These are phyloP conservation scores for Brachionus sp. DNA, from an alignment of 1,140 invertebrate species.

Conservation along the genomic window DNA sequence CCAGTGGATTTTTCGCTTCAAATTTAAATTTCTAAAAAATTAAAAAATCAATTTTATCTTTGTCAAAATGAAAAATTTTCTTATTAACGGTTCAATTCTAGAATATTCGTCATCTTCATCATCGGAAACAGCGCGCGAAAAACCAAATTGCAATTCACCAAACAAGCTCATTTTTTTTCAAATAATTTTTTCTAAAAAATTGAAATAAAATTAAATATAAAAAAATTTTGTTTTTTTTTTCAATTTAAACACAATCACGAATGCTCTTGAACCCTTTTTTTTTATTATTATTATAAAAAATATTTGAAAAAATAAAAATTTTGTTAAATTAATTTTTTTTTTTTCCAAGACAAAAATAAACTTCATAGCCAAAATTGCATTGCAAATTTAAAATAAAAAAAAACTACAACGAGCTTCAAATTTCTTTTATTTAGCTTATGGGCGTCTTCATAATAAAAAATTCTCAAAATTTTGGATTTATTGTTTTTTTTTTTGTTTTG, in stretches of 20 bases:
- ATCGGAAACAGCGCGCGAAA: constrained; percentile 33
- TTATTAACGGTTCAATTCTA: not conserved
- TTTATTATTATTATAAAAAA: no score
- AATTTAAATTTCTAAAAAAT: constrained; percentile 17
- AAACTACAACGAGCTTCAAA: not conserved
- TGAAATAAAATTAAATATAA: not conserved
- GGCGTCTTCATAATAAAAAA: not conserved
- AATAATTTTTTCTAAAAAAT: not conserved
- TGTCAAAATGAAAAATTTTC: not conserved
- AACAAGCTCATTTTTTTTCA: constrained; percentile 38
- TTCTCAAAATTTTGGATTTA: not conserved
- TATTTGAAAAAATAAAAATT: not conserved
- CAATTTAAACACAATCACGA: constrained; percentile 11
- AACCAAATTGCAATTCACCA: constrained; percentile 40
- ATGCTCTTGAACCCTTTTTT: constrained; percentile 25
- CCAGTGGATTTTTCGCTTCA: constrained; percentile 37
- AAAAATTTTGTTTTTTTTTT: no score
- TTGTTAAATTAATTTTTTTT: not conserved
- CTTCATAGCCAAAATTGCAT: not conserved
- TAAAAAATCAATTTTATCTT: not conserved
- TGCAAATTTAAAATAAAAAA: not conserved
- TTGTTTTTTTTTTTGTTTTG: constrained; percentile 28
- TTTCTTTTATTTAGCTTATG: not conserved
- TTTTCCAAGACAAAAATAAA: not conserved
- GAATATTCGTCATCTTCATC: constrained; percentile 36